Evolutionary conservation across 2,888 invertebrate genomes (phyloP), one percentile per base, ranked within the genome.

Genomic region (Gastrophysa polygoni): DNA sequence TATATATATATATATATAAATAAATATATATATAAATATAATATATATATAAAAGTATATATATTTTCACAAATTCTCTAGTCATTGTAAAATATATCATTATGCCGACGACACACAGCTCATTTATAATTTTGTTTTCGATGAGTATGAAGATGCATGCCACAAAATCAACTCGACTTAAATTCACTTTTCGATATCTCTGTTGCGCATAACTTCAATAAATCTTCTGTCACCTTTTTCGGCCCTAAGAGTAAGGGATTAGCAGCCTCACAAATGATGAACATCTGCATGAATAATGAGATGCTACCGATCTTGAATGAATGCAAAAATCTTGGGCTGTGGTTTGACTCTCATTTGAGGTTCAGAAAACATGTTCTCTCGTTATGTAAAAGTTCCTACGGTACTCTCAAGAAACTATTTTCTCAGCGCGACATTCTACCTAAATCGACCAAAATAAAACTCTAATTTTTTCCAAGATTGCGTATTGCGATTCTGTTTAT

Each of bases 91-190:
- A 11, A 24, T 55, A 14, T 29, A 55, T 24, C 44, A 55, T 44
- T 55, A 44, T 44, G 55, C 55, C 20, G 55, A 44, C 14, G 44
- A 55, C 44, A 55, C 56, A 3, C 32, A 56, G 14, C 14, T 50
- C 8, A 32, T 17, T 50, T 24, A 14, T 18, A 29, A 50, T 21
- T 50, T 50, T 29, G 6, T n/a, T n/a, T 46, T 46, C 29, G 8
- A 32, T 32, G 29, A 32, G 29, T 10, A 32, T 32, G 29, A 4
- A 7, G 29, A 32, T 32, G 29, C 29, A 32, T 32, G 29, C 10
- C 10, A 8, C 29, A 32, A 32, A 32, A 32, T 32, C 2, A 32
- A 32, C 10, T 8, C 29, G 29, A 8, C 29, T 32, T 32, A 10
- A 32, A 5, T 10, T 32, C 29, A 32, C n/a, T n/a, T n/a, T n/a